Evolutionary conservation across 2,113 vertebrate species (phyloP).

Genomic region (Bufo gargarizans): DNA sequence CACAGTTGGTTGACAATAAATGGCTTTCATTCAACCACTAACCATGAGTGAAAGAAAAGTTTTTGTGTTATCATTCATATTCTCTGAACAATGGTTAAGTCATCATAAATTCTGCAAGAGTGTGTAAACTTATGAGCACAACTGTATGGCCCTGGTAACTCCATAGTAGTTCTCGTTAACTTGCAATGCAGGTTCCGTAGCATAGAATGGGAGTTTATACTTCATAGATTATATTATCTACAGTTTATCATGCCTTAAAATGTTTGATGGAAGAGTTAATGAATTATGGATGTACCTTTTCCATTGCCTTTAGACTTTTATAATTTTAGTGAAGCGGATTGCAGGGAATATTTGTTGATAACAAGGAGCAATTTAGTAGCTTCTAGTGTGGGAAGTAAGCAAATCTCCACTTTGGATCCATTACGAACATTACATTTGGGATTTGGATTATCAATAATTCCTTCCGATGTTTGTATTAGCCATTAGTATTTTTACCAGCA

Average conservation of each 20-base stretch:
- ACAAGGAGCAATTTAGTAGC: not conserved
- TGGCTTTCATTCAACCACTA: too few species aligned
- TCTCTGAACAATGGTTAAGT: too few species aligned
- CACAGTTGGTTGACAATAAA: too few species aligned
- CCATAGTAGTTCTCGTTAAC: not conserved
- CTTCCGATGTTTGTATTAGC: not conserved
- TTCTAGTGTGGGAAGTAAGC: not conserved
- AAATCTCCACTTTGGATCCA: not conserved
- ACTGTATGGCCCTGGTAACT: too few species aligned
- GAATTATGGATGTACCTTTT: not conserved
- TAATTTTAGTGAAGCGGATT: not conserved
- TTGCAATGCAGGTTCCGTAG: not conserved
- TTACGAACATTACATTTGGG: not conserved
- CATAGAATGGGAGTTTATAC: not conserved
- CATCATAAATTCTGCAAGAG: too few species aligned
- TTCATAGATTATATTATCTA: not conserved
- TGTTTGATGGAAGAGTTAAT: not conserved
- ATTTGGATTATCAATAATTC: not conserved
- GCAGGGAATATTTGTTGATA: not conserved
- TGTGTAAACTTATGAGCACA: too few species aligned
- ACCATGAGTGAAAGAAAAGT: too few species aligned
- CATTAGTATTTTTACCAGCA: not conserved
- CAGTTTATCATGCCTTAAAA: not conserved
- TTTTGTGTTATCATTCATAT: too few species aligned
- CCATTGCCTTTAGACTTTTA: not conserved